Evolutionary conservation across 2,888 invertebrate species (phyloP).

Genomic region (Gnatocerus cornutus): DNA sequence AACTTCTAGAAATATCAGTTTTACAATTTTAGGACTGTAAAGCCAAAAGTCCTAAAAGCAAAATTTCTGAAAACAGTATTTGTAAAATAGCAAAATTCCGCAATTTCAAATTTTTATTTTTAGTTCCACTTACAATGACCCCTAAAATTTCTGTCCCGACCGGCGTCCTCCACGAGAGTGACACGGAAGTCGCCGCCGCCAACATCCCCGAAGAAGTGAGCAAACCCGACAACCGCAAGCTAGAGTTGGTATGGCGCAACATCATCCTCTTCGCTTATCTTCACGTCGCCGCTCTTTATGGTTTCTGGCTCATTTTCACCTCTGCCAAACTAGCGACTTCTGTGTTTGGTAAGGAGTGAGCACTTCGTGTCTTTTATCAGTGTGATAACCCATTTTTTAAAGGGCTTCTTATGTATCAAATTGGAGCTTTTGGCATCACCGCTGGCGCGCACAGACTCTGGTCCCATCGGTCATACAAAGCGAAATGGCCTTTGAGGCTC

Average conservation of each 20-base stretch:
- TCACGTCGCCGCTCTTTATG: slow-evolving; percentile 84
- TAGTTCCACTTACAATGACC: too few relatives aligned
- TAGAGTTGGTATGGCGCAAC: slow-evolving; percentile 86
- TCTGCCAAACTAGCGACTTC: slow-evolving; percentile 84
- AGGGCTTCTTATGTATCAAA: slow-evolving; percentile 84
- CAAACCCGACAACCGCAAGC: slow-evolving; percentile 73
- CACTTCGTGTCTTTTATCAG: background rate
- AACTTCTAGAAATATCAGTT: too few relatives aligned
- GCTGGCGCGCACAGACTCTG: slow-evolving; percentile 97
- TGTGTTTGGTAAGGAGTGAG: slow-evolving; percentile 78
- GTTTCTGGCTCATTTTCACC: slow-evolving; percentile 81
- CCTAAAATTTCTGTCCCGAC: slow-evolving; percentile 68
- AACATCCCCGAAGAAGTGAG: slow-evolving; percentile 52
- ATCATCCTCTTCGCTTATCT: slow-evolving; percentile 85
- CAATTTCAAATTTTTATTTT: too few relatives aligned
- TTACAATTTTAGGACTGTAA: too few relatives aligned
- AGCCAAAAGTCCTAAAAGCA: too few relatives aligned
- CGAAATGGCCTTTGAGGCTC: slow-evolving; percentile 88
- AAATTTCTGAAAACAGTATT: too few relatives aligned
- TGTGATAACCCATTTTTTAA: slow-evolving; percentile 60
- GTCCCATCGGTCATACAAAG: slow-evolving; percentile 97
- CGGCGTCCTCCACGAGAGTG: slow-evolving; percentile 79
- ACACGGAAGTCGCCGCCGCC: slow-evolving; percentile 73
- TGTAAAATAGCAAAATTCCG: too few relatives aligned
- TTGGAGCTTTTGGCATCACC: slow-evolving; percentile 93